Evolutionary conservation across 2,113 vertebrate genomes (phyloP).

Genomic region (Salvator merianae): DNA sequence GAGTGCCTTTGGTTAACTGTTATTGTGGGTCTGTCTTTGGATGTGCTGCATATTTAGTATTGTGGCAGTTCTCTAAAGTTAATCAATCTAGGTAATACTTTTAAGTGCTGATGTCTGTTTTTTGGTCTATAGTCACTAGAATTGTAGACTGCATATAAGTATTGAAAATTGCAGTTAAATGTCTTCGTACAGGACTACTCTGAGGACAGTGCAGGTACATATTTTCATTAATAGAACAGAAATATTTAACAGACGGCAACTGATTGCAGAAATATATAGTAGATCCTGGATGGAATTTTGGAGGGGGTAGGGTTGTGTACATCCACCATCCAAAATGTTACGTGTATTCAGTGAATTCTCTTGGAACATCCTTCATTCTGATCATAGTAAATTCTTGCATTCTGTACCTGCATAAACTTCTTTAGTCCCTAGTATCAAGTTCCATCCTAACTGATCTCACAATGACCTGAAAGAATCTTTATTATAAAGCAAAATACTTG

Average conservation of each 20-base stretch:
- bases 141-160: neutral
- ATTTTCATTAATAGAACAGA: neutral
- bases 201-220: neutral
- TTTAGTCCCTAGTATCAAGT: conserved; percentile 11
- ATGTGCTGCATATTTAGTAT: neutral
- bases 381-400: neutral
- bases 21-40: neutral
- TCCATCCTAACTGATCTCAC: neutral
- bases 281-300: neutral
- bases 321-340: neutral
- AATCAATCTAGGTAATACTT: neutral
- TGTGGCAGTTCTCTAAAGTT: neutral
- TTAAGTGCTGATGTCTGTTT: neutral
- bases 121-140: neutral
- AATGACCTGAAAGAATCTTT: conserved; percentile 6
- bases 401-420: neutral
- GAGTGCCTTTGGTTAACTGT: too few relatives aligned
- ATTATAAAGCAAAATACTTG: neutral
- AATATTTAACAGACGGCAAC: neutral
- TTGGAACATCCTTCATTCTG: too few relatives aligned
- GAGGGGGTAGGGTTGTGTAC: neutral
- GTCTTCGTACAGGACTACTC: neutral
- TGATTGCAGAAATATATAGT: neutral
- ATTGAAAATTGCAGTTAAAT: neutral
- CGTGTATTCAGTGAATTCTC: neutral